Evolutionary conservation across 2,797 vertebrate species (phyloP).

Genomic region (Poliocrania exsul): DNA sequence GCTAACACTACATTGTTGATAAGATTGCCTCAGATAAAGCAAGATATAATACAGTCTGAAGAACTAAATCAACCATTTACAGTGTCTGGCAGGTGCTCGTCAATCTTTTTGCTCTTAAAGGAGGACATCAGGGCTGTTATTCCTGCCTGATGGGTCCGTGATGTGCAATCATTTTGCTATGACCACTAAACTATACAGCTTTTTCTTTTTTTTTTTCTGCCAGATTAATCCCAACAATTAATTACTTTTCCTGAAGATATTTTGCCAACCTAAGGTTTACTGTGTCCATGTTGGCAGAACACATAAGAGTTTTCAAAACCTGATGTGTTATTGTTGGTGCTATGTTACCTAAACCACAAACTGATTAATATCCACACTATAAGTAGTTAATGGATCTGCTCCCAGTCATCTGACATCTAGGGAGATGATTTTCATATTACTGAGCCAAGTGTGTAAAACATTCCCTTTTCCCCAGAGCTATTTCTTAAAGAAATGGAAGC

Average conservation of each 20-base stretch:
- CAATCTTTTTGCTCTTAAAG: neutral
- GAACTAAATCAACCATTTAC: neutral
- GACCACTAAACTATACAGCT: neutral
- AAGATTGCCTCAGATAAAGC: neutral
- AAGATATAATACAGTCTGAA: neutral
- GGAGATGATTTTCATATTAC: neutral
- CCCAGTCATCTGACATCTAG: neutral
- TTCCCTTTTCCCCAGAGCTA: fast-evolving
- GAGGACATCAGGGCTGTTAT: neutral
- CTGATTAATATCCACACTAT: neutral
- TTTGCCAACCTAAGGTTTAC: neutral
- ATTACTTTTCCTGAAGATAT: neutral
- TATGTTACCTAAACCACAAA: fast-evolving
- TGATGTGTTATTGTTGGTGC: fast-evolving
- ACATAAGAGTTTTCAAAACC: neutral
- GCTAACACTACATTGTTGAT: neutral
- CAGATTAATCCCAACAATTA: neutral
- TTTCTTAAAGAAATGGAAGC: neutral
- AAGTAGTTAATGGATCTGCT: neutral
- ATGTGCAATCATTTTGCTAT: fast-evolving
- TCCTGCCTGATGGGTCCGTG: neutral
- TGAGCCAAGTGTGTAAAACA: neutral
- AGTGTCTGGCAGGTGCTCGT: neutral
- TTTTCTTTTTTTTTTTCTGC: no score
- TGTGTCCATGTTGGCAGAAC: neutral